Base-by-base conservation (phyloP, 2,888 invertebrate genomes). In the Lepeophtheirus nordmannii region DNA sequence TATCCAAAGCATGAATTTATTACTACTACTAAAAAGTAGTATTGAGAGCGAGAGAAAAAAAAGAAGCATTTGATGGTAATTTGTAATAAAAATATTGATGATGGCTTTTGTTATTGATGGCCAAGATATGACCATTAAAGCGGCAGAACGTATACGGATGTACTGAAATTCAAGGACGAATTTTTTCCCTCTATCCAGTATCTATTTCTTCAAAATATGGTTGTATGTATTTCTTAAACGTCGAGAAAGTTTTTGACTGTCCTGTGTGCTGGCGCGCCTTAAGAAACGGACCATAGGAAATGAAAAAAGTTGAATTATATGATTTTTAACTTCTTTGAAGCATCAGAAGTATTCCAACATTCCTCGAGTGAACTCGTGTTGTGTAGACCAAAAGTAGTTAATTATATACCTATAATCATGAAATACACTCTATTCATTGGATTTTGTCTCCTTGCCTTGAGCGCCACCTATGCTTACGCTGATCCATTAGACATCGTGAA, bases 291-390 rank as follows among this genome's bases (percentile, higher is more conserved):
- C 14, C 53, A 14, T 14, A 46, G 8, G 17, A 46, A 46, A 46
- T n/a, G 17, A 46, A 46, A 46, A 14, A 46, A 46, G 53, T 46
- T 46, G 53, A 46, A 46, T n/a, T 46, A 14, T 46, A 46, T 46
- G 17, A 46, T 46, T 46, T 46, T n/a, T n/a, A 46, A 46, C 14
- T n/a, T 46, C 53, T 46, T n/a, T n/a, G 53, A 46, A 46, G 53
- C 53, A 46, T 46, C 53, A 46, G 53, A 46, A 46, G 53, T 46
- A 46, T 46, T 17, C 53, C 14, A 46, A 14, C 53, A 46, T 2
- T 46, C 53, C 17, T 46, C n/a, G 53, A 46, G 53, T 46, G 53
- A 46, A 46, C 53, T 46, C 17, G 53, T 46, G 30, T 30, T n/a
- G 53, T 46, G 53, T 46, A 1, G 8, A 46, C 5, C n/a, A 2